Base-by-base conservation (phyloP, 2,797 vertebrate species). In the Acrossocheilus wenchowensis region DNA sequence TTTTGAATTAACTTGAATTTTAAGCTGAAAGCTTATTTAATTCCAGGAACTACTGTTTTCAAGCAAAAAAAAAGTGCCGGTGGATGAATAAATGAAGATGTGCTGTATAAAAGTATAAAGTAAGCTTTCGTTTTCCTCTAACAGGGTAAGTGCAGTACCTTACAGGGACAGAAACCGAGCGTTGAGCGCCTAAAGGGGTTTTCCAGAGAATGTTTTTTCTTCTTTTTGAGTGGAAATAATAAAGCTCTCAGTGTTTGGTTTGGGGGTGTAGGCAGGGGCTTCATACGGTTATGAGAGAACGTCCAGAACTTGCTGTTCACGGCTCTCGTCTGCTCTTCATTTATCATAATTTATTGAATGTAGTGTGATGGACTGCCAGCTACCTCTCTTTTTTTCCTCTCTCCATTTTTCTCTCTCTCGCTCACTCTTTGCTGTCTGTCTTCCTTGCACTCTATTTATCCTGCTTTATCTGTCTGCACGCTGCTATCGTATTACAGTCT, bases 21-120 rank as follows among this genome's bases (percentile, higher is more conserved):
- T 71, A 90, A 92, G 90, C 87, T 88, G 86, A 57, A 83, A 43
- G 60, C 21, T 81, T 11, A 73, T 89, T 64, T 92, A 86, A 89
- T 81, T 82, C 69, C 50, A 90, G 72, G 34, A 69, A 43, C 64
- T 21, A 12, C 14, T 9, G 19, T 54, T 79, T 83, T 5, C 30
- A 82, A 17, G n/a, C 10, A 26, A 43, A 66, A 57, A 77, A 60
- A 72, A 64, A 64, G 6, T 12, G 6, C 34, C 21, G 60, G 0
- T 43, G 23, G 21, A 43, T 41, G 23, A 72, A 43, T 43, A 75
- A 36, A 83, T 36, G 10, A 82, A 73, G 30, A 26, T 3, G 4
- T 71, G 21, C 45, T 4, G n/a, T 43, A 60, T 43, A 8, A 71
- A 82, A 79, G 45, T 23, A 2, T 48, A 45, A 41, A 48, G 21